A percentile compares a stretch with the other conserved stretches of the same genome.
These are phyloP conservation scores for Alectura lathami DNA, from an alignment of 2,113 vertebrate species.

Conservation along the genomic window DNA sequence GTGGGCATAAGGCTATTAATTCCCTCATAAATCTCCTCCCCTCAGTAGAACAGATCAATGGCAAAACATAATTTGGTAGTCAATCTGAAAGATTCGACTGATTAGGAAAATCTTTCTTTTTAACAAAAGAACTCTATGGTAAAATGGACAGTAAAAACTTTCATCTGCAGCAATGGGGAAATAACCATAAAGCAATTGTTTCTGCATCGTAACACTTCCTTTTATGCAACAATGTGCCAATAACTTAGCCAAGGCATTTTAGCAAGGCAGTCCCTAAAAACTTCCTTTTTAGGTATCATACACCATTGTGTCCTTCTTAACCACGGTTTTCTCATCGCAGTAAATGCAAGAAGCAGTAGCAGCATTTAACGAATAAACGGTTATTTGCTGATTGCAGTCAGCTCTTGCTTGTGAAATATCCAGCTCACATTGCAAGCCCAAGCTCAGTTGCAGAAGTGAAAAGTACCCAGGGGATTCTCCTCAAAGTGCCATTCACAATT, in stretches of 20 bases:
- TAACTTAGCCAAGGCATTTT: neutral
- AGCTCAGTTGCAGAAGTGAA: neutral
- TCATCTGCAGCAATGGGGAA: neutral
- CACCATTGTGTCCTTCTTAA: neutral
- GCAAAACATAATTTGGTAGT: neutral
- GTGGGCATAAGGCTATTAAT: neutral
- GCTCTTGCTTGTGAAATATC: neutral
- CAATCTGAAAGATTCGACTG: neutral
- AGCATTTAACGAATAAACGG: neutral
- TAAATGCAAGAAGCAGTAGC: neutral
- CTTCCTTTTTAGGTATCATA: neutral
- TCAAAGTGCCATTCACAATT: neutral
- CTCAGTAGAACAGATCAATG: neutral
- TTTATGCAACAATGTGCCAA: neutral
- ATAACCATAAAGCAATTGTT: neutral
- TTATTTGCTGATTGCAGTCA: neutral
- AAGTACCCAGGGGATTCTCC: neutral
- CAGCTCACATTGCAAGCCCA: neutral
- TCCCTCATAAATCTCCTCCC: neutral
- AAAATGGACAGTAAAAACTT: neutral
- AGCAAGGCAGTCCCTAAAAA: neutral
- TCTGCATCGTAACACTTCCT: slow-evolving; percentile 26
- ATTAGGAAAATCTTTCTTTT: neutral
- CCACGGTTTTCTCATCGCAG: neutral
- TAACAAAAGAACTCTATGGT: neutral